phyloP scores from a whole-genome alignment of 2,113 vertebrate species.

The Anoplopoma fimbria region DNA sequence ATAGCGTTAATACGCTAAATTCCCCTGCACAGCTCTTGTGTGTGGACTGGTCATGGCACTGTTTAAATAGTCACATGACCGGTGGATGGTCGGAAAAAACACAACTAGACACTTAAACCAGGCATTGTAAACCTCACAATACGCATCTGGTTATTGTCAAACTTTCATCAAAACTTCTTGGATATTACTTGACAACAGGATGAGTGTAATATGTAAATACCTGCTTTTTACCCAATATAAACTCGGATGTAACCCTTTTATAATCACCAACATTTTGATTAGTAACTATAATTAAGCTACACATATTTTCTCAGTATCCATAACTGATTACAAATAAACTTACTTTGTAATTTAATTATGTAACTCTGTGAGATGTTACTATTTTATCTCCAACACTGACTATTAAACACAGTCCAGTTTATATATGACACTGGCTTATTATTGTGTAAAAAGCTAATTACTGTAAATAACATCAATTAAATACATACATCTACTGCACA shows the following conservation, averaged over 20 bases:
- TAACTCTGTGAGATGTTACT: background rate
- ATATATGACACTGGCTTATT: background rate
- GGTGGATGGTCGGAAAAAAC: too few species aligned
- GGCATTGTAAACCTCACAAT: too few species aligned
- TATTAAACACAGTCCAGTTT: background rate
- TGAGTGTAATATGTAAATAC: too few species aligned
- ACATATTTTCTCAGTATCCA: too few species aligned
- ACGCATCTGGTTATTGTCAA: too few species aligned
- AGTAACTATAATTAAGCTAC: too few species aligned
- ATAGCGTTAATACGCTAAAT: background rate
- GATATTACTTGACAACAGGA: too few species aligned
- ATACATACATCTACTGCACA: background rate
- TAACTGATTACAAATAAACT: too few species aligned
- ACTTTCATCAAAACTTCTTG: too few species aligned
- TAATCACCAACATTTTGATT: background rate
- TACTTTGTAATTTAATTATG: background rate
- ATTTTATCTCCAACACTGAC: background rate
- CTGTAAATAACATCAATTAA: background rate
- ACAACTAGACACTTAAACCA: too few species aligned
- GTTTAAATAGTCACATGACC: background rate
- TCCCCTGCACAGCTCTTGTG: background rate
- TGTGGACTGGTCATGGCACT: background rate
- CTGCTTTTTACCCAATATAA: background rate
- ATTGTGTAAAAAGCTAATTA: background rate
- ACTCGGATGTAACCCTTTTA: too few species aligned